These are phyloP conservation scores for Columba guinea DNA, from an alignment of 2,797 vertebrate species.

Conservation along the genomic window DNA sequence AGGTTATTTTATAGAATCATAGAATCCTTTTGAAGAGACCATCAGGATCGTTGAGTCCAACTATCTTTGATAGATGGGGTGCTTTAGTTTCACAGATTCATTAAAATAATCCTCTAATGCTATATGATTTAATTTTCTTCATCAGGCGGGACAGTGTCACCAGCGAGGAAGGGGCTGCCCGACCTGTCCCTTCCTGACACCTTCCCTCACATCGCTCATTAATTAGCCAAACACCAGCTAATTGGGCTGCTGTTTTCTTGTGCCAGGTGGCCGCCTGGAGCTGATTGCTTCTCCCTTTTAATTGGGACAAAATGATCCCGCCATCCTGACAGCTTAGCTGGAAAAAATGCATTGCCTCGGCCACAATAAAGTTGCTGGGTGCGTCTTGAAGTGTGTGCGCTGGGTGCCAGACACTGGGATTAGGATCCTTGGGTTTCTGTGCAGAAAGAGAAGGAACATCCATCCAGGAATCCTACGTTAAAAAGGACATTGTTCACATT, in stretches of 20 bases:
- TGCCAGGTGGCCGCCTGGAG: background rate
- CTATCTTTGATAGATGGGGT: background rate
- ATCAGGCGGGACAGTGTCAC: background rate
- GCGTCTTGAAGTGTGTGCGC: background rate
- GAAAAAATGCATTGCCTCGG: background rate
- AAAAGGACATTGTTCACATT: background rate
- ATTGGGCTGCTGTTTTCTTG: background rate
- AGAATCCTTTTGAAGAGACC: too few relatives aligned
- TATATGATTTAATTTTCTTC: background rate
- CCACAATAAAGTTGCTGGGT: background rate
- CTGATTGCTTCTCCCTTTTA: background rate
- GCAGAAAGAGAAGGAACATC: background rate
- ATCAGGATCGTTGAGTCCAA: too few relatives aligned
- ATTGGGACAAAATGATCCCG: background rate
- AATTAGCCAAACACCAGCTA: background rate
- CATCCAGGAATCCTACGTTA: background rate
- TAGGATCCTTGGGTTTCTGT: background rate
- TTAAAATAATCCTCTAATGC: background rate
- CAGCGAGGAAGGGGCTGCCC: background rate
- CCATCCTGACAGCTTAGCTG: background rate
- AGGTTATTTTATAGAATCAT: too few relatives aligned
- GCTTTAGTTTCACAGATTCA: background rate
- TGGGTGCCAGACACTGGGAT: background rate
- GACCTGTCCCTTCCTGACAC: fast-evolving
- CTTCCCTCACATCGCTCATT: background rate